Evolutionary conservation across 2,888 invertebrate genomes (phyloP).

Genomic region (Sialis fuliginosa): DNA sequence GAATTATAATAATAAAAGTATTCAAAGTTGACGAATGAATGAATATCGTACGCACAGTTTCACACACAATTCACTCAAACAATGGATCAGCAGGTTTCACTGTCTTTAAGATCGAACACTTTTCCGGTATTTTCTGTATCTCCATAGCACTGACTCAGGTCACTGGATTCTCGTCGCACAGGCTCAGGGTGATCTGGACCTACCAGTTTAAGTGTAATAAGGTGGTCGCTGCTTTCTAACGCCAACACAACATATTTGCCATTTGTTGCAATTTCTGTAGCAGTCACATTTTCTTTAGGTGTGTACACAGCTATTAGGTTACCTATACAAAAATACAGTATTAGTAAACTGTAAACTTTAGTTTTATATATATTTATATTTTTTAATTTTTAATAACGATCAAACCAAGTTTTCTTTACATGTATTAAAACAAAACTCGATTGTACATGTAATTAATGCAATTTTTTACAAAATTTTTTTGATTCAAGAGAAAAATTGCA

Average conservation of each 20-base stretch:
- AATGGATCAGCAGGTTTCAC: constrained; percentile 20
- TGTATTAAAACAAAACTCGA: too few species aligned
- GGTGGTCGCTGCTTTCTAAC: constrained; percentile 42
- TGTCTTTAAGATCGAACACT: constrained; percentile 34
- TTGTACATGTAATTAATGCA: too few species aligned
- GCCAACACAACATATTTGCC: constrained; percentile 54
- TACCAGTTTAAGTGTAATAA: constrained; percentile 44
- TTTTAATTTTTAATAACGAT: background rate
- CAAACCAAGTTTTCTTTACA: background rate
- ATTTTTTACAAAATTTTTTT: too few species aligned
- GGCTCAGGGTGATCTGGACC: constrained; percentile 13
- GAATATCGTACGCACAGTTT: background rate
- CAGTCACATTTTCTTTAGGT: constrained; percentile 52
- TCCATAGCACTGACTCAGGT: constrained; percentile 28
- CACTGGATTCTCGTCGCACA: constrained; percentile 16
- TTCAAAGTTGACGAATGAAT: background rate
- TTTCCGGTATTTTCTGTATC: constrained; percentile 36
- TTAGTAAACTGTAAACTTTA: too few species aligned
- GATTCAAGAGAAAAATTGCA: too few species aligned
- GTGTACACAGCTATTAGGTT: constrained; percentile 63
- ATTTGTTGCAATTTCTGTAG: constrained; percentile 59
- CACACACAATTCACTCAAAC: background rate
- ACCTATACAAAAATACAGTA: constrained; percentile 30
- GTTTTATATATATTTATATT: background rate
- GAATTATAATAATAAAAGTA: too few species aligned